Evolutionary conservation across 2,797 vertebrate genomes (phyloP).

Genomic region (Phalanger gymnotis): DNA sequence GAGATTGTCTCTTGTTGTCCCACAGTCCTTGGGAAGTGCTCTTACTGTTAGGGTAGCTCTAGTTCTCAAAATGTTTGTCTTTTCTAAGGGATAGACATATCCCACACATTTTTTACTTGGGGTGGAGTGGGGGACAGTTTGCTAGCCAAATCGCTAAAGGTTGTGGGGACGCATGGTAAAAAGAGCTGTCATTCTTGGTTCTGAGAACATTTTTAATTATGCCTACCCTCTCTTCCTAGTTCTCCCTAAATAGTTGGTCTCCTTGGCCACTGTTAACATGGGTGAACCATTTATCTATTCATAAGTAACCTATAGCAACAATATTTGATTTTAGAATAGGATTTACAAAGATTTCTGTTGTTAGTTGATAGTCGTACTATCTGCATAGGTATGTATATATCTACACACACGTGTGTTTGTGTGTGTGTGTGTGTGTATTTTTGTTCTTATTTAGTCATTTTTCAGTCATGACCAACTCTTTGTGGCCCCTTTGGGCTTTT

Average conservation of each 20-base stretch:
- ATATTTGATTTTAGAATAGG: not conserved
- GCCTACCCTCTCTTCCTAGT: not conserved
- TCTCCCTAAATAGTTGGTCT: not conserved
- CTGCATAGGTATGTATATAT: not conserved
- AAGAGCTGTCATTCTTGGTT: not conserved
- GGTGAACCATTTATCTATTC: too few relatives aligned
- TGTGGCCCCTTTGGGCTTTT: not conserved
- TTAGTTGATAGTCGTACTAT: too few relatives aligned
- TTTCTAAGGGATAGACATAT: not conserved
- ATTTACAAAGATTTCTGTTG: not conserved
- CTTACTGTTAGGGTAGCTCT: not conserved
- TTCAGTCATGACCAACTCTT: not conserved
- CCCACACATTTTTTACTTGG: too few relatives aligned
- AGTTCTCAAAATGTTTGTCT: not conserved
- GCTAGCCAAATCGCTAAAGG: not conserved
- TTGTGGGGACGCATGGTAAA: not conserved
- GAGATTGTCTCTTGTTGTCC: not conserved
- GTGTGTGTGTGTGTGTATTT: not conserved
- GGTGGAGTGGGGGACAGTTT: too few relatives aligned
- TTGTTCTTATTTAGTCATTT: not conserved
- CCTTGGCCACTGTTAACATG: not conserved
- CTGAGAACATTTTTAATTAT: not conserved
- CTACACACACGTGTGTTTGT: not conserved
- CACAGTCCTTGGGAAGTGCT: not conserved
- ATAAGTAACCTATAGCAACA: not conserved